phyloP scores from a whole-genome alignment of 2,797 vertebrate genomes.

The Poeciliopsis turneri region DNA sequence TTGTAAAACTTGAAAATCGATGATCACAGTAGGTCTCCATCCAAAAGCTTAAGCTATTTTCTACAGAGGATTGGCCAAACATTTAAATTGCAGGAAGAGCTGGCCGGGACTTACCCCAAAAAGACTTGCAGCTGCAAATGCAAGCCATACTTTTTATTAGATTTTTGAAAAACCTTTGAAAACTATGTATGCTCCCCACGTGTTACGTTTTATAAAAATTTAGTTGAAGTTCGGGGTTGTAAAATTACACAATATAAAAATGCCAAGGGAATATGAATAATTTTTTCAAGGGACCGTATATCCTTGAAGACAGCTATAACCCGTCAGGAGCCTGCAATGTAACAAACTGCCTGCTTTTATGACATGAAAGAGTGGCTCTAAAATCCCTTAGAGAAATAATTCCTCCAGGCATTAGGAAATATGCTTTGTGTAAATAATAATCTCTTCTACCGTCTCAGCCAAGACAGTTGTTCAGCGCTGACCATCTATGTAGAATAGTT shows the following conservation, averaged over 20 bases:
- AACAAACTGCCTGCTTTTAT: conserved; percentile 22
- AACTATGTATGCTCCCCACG: neutral
- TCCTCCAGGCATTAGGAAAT: conserved; percentile 72
- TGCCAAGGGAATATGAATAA: neutral
- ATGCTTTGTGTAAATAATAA: conserved; percentile 77
- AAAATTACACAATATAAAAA: neutral
- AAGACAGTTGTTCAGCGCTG: conserved; percentile 51
- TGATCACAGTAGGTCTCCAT: neutral
- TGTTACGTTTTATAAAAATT: neutral
- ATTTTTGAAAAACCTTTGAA: neutral
- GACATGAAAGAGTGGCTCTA: conserved; percentile 36
- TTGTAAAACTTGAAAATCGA: neutral
- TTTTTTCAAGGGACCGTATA: neutral
- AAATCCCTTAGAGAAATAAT: conserved; percentile 57
- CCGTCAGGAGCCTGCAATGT: conserved; percentile 6
- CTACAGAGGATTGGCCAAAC: neutral
- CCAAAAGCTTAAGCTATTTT: neutral
- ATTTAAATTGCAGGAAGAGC: neutral
- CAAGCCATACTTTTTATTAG: neutral
- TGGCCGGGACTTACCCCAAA: neutral
- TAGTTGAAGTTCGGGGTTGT: neutral
- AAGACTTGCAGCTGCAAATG: neutral
- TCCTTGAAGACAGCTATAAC: conserved; percentile 23
- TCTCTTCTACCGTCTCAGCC: conserved; percentile 38
- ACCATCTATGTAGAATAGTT: conserved; percentile 82